Conservation (phyloP, 1,140 invertebrate species). For the Anagrus nilaparvatae region DNA sequence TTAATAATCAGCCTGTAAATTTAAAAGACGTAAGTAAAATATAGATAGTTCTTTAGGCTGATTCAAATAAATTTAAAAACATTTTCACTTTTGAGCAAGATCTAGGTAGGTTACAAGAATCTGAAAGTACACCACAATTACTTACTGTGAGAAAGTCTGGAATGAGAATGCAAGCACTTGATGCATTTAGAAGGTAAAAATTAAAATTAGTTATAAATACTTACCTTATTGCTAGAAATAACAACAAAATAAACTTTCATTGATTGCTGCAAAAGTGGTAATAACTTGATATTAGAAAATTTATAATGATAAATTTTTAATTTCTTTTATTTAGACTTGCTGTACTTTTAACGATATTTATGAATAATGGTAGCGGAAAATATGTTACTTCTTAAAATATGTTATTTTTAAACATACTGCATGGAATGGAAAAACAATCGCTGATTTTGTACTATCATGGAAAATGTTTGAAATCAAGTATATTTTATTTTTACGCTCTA, state of each 20-base stretch:
- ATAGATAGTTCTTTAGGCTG: background rate
- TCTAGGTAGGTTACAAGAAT: conserved; percentile 33
- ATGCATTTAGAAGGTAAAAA: conserved; percentile 53
- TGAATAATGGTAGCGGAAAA: conserved; percentile 78
- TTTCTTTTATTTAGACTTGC: conserved; percentile 49
- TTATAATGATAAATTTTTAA: no score
- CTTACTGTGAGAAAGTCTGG: conserved; percentile 35
- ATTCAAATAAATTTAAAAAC: no score
- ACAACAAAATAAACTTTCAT: no score
- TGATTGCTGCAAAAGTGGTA: no score
- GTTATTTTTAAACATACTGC: conserved; percentile 79
- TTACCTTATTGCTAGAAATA: no score
- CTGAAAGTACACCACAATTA: conserved; percentile 25
- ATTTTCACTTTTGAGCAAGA: no score
- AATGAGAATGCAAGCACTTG: conserved; percentile 46
- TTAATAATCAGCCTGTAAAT: conserved; percentile 18
- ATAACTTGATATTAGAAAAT: no score
- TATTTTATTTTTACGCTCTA: conserved; percentile 1
- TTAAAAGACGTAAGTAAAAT: conserved; percentile 30
- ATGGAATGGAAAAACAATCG: conserved; percentile 89
- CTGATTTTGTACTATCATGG: conserved; percentile 91
- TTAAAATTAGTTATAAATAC: no score
- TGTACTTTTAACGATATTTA: conserved; percentile 86
- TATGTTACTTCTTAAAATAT: no score
- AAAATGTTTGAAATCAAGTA: conserved; percentile 35